Percentiles rank a stretch among this genome's conserved stretches.
Conservation (phyloP, 2,113 vertebrate species). For the Lipophrys pholis region DNA sequence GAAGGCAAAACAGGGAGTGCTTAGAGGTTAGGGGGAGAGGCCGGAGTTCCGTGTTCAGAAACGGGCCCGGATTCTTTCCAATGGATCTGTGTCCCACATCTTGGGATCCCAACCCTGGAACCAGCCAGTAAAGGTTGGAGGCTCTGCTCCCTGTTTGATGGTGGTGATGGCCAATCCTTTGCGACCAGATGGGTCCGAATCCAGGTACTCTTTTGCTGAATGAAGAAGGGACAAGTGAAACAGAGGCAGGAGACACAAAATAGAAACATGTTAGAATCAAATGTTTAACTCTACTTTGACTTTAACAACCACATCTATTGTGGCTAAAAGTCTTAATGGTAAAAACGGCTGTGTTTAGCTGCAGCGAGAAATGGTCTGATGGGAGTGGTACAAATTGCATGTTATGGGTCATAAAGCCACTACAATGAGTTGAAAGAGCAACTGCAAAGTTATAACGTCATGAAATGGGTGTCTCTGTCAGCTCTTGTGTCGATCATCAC, state of each 20-base stretch:
- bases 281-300: no score
- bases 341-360: no score
- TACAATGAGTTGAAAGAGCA: no score
- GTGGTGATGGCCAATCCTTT: conserved; percentile 75
- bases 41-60: conserved; percentile 60
- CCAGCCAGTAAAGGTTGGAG: conserved; percentile 85
- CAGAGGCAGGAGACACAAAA: not conserved
- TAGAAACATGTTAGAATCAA: not conserved
- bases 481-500: no score
- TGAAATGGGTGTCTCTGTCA: no score
- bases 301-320: no score
- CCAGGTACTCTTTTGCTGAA: conserved; percentile 82
- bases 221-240: not conserved
- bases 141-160: conserved; percentile 84
- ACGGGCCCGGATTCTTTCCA: conserved; percentile 69
- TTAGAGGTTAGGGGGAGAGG: conserved; percentile 2
- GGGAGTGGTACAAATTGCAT: no score
- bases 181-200: conserved; percentile 81
- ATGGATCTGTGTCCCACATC: conserved; percentile 81
- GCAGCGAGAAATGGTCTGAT: no score
- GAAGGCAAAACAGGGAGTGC: conserved; percentile 8
- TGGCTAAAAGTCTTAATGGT: no score
- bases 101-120: conserved; percentile 85
- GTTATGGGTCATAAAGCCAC: no score
- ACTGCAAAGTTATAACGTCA: no score